phyloP scores from a whole-genome alignment of 2,113 vertebrate species.

The Phylloscopus trochiloides region DNA sequence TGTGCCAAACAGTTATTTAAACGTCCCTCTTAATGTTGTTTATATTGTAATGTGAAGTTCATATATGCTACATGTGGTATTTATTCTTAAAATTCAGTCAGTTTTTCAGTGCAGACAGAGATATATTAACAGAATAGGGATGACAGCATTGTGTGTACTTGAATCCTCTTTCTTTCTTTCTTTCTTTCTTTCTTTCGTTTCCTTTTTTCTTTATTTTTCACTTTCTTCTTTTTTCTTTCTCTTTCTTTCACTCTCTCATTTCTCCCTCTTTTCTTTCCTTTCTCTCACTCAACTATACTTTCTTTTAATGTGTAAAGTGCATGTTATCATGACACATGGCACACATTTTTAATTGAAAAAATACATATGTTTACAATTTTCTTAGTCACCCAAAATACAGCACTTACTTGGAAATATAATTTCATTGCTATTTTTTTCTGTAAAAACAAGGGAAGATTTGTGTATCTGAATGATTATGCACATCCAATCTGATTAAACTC shows the following conservation, averaged over 20 bases:
- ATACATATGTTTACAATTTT: background rate
- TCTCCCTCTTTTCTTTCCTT: background rate
- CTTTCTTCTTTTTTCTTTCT: too few relatives aligned
- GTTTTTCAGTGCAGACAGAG: background rate
- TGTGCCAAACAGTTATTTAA: background rate
- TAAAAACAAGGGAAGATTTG: background rate
- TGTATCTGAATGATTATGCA: background rate
- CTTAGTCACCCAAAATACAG: background rate
- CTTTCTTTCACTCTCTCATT: background rate
- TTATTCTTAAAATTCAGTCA: background rate
- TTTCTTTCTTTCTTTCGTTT: background rate
- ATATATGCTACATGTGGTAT: background rate
- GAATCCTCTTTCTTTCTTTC: background rate
- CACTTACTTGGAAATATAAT: background rate
- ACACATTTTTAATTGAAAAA: background rate
- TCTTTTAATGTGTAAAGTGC: background rate
- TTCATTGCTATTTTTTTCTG: background rate
- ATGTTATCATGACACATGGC: background rate
- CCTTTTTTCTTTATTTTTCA: background rate
- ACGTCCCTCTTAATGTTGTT: background rate
- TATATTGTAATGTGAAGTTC: background rate
- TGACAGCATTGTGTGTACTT: background rate
- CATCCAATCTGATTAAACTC: slow-evolving; percentile 1
- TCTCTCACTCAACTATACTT: background rate
- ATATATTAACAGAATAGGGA: background rate